phyloP scores from a whole-genome alignment of 2,113 vertebrate genomes.

The Chlorodrepanis virens region DNA sequence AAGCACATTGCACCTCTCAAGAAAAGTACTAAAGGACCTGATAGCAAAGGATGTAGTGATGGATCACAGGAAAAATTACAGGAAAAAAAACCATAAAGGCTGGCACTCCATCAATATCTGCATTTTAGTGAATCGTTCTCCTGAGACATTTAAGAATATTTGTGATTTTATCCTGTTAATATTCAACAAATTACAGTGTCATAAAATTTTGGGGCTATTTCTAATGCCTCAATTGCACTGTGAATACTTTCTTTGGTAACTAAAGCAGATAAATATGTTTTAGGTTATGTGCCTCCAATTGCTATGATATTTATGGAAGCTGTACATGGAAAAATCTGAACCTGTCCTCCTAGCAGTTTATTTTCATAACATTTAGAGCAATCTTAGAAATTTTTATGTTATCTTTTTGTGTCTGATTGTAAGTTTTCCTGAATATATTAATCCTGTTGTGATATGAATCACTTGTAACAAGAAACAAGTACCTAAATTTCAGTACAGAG shows the following conservation, averaged over 20 bases:
- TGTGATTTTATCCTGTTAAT: neutral
- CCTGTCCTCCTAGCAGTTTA: neutral
- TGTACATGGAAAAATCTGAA: neutral
- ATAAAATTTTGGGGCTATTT: neutral
- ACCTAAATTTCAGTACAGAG: neutral
- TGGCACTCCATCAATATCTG: neutral
- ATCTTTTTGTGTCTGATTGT: neutral
- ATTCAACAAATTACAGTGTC: neutral
- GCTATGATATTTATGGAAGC: neutral
- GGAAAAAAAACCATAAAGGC: neutral
- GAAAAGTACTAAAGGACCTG: neutral
- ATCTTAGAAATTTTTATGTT: neutral
- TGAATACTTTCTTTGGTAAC: neutral
- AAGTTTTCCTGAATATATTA: neutral
- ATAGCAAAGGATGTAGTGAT: neutral
- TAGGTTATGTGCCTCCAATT: neutral
- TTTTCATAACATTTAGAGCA: neutral
- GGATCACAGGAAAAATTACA: neutral
- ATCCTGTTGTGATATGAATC: neutral
- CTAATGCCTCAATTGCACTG: neutral
- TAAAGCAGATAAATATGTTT: neutral
- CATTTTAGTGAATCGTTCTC: neutral
- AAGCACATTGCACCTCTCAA: neutral
- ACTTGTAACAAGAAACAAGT: neutral
- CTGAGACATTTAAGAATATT: neutral